phyloP scores from a whole-genome alignment of 2,113 vertebrate species.

The Brachyistius frenatus region DNA sequence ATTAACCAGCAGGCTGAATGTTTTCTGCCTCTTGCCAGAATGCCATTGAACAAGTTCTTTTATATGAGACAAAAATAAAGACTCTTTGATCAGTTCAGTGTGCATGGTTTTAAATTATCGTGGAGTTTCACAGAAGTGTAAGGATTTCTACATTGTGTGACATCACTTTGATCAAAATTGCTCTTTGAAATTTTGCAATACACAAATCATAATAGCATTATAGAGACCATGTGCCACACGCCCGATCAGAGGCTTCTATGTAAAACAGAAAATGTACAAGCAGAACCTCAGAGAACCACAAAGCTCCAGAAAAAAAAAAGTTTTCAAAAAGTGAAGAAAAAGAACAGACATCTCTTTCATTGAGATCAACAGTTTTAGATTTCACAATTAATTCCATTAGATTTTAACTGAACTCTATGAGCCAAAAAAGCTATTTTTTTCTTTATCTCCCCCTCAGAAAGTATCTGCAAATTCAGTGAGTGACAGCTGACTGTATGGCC shows the following conservation, averaged over 20 bases:
- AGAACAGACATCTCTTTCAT: not conserved
- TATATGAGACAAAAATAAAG: slow-evolving; percentile 59
- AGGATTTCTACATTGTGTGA: slow-evolving; percentile 47
- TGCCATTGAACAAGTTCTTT: slow-evolving; percentile 39
- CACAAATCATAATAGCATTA: slow-evolving; percentile 43
- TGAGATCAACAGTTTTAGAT: not conserved
- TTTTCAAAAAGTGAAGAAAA: not conserved
- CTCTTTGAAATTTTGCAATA: slow-evolving; percentile 67
- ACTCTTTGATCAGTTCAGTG: slow-evolving; percentile 63
- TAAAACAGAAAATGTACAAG: slow-evolving; percentile 36
- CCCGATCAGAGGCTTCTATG: slow-evolving; percentile 50
- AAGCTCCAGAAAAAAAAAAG: slow-evolving; percentile 14
- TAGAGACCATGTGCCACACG: not conserved
- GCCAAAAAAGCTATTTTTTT: too few species aligned
- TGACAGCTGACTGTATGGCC: too few species aligned
- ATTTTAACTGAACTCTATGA: not conserved
- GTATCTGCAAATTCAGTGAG: too few species aligned
- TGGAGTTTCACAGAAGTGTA: slow-evolving; percentile 32
- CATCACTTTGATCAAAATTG: slow-evolving; percentile 73
- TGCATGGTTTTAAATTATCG: slow-evolving; percentile 49
- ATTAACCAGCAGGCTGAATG: slow-evolving; percentile 30
- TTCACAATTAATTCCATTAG: not conserved
- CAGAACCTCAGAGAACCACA: slow-evolving; percentile 4
- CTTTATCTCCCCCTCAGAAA: too few species aligned
- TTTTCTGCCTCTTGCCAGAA: slow-evolving; percentile 27